Conservation (phyloP, 2,113 vertebrate genomes). For the Coracopsis vasa region DNA sequence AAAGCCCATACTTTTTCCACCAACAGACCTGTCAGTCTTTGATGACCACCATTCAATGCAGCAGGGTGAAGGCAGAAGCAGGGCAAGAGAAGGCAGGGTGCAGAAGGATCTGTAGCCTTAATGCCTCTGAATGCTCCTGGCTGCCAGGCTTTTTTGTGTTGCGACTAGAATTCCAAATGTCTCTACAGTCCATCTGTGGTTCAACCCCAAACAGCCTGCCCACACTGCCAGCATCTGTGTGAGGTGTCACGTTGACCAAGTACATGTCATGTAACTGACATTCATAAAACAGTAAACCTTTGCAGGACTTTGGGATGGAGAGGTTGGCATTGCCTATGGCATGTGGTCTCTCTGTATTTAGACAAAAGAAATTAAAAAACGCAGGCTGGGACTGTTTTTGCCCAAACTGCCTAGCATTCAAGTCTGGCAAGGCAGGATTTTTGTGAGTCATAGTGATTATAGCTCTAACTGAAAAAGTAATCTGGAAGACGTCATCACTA, state of each 20-base stretch:
- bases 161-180: background rate
- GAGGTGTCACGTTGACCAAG: background rate
- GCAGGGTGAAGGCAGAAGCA: background rate
- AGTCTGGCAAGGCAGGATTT: background rate
- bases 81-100: background rate
- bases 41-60: background rate
- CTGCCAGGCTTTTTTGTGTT: background rate
- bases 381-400: background rate
- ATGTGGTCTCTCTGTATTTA: background rate
- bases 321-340: rapidly evolving
- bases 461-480: background rate
- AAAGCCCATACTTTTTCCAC: background rate
- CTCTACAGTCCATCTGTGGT: background rate
- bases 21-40: background rate
- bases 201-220: background rate
- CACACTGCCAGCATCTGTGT: background rate
- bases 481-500: background rate
- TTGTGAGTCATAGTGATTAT: background rate
- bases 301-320: background rate
- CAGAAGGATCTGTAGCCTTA: background rate
- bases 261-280: rapidly evolving
- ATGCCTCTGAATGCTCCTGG: background rate
- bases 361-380: background rate
- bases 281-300: background rate
- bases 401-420: background rate